These are phyloP conservation scores for Lydus trimaculatus DNA, from an alignment of 2,888 invertebrate species.

Conservation along the genomic window DNA sequence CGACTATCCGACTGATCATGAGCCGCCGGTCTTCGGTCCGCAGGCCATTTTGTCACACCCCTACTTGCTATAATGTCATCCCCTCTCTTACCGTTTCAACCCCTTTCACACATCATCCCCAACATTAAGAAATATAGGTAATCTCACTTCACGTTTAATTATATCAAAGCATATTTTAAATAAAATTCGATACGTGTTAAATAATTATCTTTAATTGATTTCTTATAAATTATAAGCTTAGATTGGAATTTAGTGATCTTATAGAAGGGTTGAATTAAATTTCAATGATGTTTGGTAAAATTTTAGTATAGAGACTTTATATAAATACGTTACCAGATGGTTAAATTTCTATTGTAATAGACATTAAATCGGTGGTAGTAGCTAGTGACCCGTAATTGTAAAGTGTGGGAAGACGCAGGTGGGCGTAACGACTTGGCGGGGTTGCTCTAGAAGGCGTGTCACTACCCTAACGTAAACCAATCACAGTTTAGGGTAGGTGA, in stretches of 20 bases:
- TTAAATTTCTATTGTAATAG: slow-evolving; percentile 5
- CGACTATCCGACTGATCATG: slow-evolving; percentile 60
- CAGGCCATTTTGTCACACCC: slow-evolving; percentile 71
- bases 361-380: slow-evolving; percentile 56
- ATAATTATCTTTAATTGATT: not conserved
- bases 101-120: slow-evolving; percentile 33
- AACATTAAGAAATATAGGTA: slow-evolving; percentile 2
- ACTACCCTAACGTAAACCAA: slow-evolving; percentile 48
- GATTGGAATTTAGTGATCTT: not conserved
- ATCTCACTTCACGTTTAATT: no score
- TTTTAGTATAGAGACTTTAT: not conserved
- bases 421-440: slow-evolving; percentile 59
- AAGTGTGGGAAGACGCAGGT: slow-evolving; percentile 60
- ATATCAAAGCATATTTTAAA: no score
- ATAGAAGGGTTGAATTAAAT: not conserved
- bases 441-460: slow-evolving; percentile 45
- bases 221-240: not conserved
- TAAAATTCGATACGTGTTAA: no score
- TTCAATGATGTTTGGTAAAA: not conserved
- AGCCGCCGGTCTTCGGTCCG: slow-evolving; percentile 59
- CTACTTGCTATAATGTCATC: slow-evolving; percentile 56
- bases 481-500: slow-evolving; percentile 47
- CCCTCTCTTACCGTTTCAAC: slow-evolving; percentile 52
- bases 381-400: slow-evolving; percentile 59
- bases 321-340: not conserved